A percentile compares a stretch with the other conserved stretches of the same genome.
Conservation (phyloP, 1,140 invertebrate species). For the Chrysopa pallens region DNA sequence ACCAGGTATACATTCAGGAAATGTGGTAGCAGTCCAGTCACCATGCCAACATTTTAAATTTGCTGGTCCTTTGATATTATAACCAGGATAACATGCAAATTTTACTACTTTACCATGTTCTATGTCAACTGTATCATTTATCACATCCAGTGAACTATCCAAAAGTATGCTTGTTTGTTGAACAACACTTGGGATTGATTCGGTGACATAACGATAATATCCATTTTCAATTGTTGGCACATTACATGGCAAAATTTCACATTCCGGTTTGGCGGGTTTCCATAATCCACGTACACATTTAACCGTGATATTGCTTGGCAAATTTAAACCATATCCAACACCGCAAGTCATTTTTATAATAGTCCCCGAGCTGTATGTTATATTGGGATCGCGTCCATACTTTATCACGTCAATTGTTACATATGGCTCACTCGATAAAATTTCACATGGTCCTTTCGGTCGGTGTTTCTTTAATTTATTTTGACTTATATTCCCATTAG, state of each 20-base stretch:
- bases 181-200: conserved; percentile 14
- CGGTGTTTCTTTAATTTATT: conserved; percentile 8
- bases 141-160: conserved; percentile 8
- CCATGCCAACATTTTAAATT: conserved; percentile 58
- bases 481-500: conserved; percentile 5
- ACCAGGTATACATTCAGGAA: conserved; percentile 61
- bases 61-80: conserved; percentile 46
- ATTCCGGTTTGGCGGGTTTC: conserved; percentile 62
- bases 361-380: conserved; percentile 41
- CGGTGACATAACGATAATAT: conserved; percentile 33
- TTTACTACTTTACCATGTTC: conserved; percentile 41
- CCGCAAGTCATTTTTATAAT: conserved; percentile 52
- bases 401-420: conserved; percentile 46
- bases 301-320: conserved; percentile 52
- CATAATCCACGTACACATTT: conserved; percentile 60
- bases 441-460: conserved; percentile 27
- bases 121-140: conserved; percentile 35
- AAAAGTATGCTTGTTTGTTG: conserved; percentile 21
- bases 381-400: conserved; percentile 34
- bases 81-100: conserved; percentile 45
- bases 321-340: conserved; percentile 53
- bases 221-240: conserved; percentile 42
- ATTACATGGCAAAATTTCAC: conserved; percentile 47
- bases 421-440: conserved; percentile 39
- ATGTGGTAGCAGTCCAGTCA: conserved; percentile 51